Base-by-base conservation (phyloP, 2,888 invertebrate species). In the Xylophagus ater region DNA sequence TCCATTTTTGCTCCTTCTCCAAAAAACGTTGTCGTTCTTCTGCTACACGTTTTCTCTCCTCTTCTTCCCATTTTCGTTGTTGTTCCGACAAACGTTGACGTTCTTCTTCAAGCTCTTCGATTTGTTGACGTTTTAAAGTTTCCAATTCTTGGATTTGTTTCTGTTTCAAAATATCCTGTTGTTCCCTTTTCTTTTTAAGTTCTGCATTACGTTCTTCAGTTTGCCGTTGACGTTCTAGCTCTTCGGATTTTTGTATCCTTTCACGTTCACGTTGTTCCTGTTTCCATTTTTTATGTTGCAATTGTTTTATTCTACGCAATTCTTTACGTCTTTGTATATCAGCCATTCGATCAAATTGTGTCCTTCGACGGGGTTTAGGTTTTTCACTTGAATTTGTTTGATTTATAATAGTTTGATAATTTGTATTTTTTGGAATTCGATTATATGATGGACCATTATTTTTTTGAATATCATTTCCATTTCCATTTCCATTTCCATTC, bases 1-100 rank as follows among this genome's bases (percentile, higher is more conserved):
- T 49, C 7, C 55, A 50, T 4, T 54, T 49, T 13, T 50, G 58
- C n/a, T 49, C 53, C 2, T 57, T 47, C 34, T 58, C 48, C 23
- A 51, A 52, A 30, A 51, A 55, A 1, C 60, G 56, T 19, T 49
- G 47, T 3, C 49, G 50, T 34, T 62, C 59, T 31, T 54, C 55
- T n/a, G n/a, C n/a, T n/a, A 13, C 31, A 20, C 5, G n/a, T 19
- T 14, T 34, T 21, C 31, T 33, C 43, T 28, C 17, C 29, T 24
- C 18, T 25, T 47, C 29, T 4, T 7, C 51, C 5, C 52, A 54
- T 46, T 60, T 59, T 12, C 51, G 52, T 8, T 55, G 55, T 33
- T 57, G 57, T 10, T 55, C 52, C 38, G 56, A 38, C 10, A 48
- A 44, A 2, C 51, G 53, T 38, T 59, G 55, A 24, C 56, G 53